phyloP scores from a whole-genome alignment of 2,888 invertebrate species.

The Nineta flava region DNA sequence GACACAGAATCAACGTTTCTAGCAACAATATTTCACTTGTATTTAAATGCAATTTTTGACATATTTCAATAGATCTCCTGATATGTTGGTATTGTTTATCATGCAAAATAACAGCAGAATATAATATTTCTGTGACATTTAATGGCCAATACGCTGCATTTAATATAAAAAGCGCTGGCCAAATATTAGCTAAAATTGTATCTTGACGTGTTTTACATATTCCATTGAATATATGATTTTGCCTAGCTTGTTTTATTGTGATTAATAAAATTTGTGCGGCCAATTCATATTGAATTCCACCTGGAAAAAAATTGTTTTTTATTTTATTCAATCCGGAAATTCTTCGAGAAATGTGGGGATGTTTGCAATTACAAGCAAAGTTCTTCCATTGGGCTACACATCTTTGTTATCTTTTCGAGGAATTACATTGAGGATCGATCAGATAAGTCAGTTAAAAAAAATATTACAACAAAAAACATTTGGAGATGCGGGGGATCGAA shows the following conservation, averaged over 20 bases:
- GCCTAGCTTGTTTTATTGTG: constrained; percentile 36
- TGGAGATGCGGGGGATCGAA: too few relatives aligned
- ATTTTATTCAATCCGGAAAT: neutral
- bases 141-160: constrained; percentile 39
- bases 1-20: constrained; percentile 32
- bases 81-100: constrained; percentile 7
- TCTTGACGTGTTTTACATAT: constrained; percentile 35
- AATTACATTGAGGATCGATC: neutral
- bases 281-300: constrained; percentile 31
- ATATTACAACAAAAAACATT: neutral
- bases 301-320: neutral
- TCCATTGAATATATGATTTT: constrained; percentile 34
- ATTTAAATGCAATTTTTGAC: constrained; percentile 28
- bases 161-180: constrained; percentile 41
- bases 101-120: constrained; percentile 14
- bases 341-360: neutral
- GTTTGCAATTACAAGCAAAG: neutral
- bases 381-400: neutral
- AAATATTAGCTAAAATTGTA: constrained; percentile 35
- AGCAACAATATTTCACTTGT: constrained; percentile 31
- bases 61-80: constrained; percentile 21
- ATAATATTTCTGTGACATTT: constrained; percentile 25
- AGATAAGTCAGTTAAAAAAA: neutral
- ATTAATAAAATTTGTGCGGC: constrained; percentile 41
- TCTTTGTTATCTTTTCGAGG: too few relatives aligned